Conservation (phyloP, 2,797 vertebrate genomes). For the Florisuga fusca region DNA sequence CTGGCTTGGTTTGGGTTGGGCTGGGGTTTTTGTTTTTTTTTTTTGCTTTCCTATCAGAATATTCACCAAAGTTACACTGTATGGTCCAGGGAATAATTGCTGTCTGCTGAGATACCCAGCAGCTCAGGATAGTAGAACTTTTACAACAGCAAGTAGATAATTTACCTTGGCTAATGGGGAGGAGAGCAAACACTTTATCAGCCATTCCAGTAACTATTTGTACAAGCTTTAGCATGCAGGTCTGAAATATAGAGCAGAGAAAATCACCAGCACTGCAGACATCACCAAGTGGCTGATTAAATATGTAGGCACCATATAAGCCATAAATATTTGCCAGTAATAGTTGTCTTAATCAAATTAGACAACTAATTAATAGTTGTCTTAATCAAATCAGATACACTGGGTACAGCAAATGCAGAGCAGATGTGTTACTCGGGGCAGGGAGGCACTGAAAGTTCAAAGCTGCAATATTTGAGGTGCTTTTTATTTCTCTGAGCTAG, state of each 20-base stretch:
- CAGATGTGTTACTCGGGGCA: rapidly evolving
- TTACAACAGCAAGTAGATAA: not conserved
- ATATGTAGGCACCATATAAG: not conserved
- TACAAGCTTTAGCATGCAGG: not conserved
- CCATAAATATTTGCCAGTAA: not conserved
- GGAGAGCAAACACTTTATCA: not conserved
- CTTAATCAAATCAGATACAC: not conserved
- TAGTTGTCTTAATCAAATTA: not conserved
- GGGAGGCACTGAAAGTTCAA: not conserved
- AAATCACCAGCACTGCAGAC: not conserved
- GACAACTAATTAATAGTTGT: not conserved
- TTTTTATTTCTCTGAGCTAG: not conserved
- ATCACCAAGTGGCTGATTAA: not conserved
- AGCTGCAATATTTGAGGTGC: not conserved
- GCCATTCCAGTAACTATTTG: not conserved
- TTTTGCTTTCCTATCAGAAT: not conserved
- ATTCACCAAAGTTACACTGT: not conserved
- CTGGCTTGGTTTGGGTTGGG: not conserved
- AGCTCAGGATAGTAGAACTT: not conserved
- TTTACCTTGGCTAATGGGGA: not conserved
- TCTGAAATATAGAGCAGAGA: not conserved
- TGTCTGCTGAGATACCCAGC: not conserved
- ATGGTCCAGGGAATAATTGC: not conserved
- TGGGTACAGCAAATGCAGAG: not conserved
- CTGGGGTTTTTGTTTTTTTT: not conserved